Base-by-base conservation (phyloP, 2,797 vertebrate species). In the Gallinago nigripennis region DNA sequence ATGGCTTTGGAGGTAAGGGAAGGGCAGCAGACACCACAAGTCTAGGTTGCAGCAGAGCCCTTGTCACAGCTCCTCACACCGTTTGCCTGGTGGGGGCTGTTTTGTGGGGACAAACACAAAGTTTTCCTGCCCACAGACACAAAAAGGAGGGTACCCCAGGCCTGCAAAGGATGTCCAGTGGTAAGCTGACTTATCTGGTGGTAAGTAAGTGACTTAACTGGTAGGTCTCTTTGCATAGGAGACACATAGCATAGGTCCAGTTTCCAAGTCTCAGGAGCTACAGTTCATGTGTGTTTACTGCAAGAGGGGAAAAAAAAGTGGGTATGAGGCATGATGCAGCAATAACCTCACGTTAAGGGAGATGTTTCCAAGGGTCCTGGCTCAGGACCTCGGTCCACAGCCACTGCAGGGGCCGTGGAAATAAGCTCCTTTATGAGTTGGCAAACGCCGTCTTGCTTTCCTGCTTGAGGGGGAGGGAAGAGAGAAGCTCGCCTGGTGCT, bases 31-130 rank as follows among this genome's bases (percentile, higher is more conserved):
- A 69, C 31, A 27, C 21, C 12, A 17, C 0, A 1, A 28, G 30
- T 82, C 20, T 2, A 1, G 25, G 33, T 57, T 77, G 69, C 41
- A 17, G 17, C 4, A 8, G 5, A 9, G 20, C 15, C 70, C 73
- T 69, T 66, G 37, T 37, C 23, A 28, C 30, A 72, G 63, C 6
- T 45, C 10, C 16, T 85, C 23, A 30, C 1, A 0, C 65, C 11
- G 21, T 19, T 88, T 0, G 0, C 12, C 30, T 7, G 0, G 15
- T 25, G 23, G 8, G 28, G 57, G 33, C 19, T 85, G 37, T 9
- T 92, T 56, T 71, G 35, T 8, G 12, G 46, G 33, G 6, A 50
- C 3, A 66, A 82, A 56, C 21, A 39, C 16, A 33, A 46, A 23
- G 11, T n/a, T 87, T 83, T 77, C 23, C 45, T 51, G 16, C 20